Evolutionary conservation across 2,888 invertebrate species (phyloP), one percentile per base, ranked within the genome.

Genomic region (Archips xylosteana): DNA sequence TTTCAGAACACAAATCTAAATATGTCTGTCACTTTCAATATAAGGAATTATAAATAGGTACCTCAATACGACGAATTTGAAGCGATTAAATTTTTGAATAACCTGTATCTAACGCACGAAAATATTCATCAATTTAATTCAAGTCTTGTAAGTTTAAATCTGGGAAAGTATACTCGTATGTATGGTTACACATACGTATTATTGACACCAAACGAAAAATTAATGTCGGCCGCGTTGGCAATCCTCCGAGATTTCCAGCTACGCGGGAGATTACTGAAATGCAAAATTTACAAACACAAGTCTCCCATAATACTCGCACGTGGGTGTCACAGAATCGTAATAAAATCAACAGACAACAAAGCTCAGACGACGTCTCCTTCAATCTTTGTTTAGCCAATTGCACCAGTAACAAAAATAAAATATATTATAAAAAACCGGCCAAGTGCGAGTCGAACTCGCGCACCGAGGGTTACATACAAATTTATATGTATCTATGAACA

Each of bases 221-320:
- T 51, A 36, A 57, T 66, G 74, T 75, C 73, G 76, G 77, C 74
- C 51, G 75, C 54, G 67, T 78, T 81, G 81, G 82, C 82, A 80
- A 68, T 69, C n/a, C 62, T 79, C 80, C 82, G 76, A 81, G 76
- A 77, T 74, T 75, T 70, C 76, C 75, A 49, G 67, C 57, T 34
- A 9, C 10, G 47, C 39, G 51, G 45, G 39, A 36, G 39, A 64
- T 72, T 68, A 65, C 68, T 69, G 72, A 71, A 75, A 75, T 68
- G 59, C 63, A 42, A 59, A 68, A 59, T 62, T 64, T 60, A 42
- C 71, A n/a, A 59, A 59, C 68, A 68, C n/a, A 67, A 59, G 57
- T 63, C 39, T 72, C 72, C 68, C 68, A 59, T 68, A 69, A 73
- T 68, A 73, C 68, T 68, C 68, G 39, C 57, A 32, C 45, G 73